phyloP scores from a whole-genome alignment of 2,888 invertebrate genomes.

The Drosophila yooni region DNA sequence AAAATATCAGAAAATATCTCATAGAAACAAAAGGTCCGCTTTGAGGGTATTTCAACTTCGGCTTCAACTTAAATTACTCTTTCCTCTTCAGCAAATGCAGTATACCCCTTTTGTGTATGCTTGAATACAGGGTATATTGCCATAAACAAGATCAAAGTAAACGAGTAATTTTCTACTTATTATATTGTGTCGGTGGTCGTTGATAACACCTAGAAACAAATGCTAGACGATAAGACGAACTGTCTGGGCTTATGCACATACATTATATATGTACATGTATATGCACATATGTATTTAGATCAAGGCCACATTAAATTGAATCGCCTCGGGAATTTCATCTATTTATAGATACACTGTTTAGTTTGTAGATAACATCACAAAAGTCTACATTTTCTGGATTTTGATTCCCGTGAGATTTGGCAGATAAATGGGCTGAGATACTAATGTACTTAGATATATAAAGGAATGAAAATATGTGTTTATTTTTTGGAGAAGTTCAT shows the following conservation, averaged over 20 bases:
- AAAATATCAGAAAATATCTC: not conserved
- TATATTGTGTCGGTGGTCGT: conserved; percentile 18
- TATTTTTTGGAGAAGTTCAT: not conserved
- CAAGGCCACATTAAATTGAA: conserved; percentile 31
- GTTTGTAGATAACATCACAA: not conserved
- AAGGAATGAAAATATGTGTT: not conserved
- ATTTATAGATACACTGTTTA: not conserved
- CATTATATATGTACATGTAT: not conserved
- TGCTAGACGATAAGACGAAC: conserved; percentile 35
- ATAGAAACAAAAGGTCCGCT: not conserved
- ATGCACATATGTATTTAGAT: conserved; percentile 38
- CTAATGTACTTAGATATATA: not conserved
- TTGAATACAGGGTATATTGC: not conserved
- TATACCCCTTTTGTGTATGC: not conserved
- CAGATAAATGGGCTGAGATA: not conserved
- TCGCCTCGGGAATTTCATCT: not conserved
- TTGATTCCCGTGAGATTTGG: no score
- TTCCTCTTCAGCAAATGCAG: not conserved
- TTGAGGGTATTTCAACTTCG: not conserved
- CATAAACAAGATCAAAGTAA: conserved; percentile 6
- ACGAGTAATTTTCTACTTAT: conserved; percentile 22
- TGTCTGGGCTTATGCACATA: conserved; percentile 14
- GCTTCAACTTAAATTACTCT: not conserved
- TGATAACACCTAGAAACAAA: conserved; percentile 45
- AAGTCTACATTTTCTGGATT: not conserved